A percentile compares a stretch with the other conserved stretches of the same genome.
Evolutionary conservation across 2,113 vertebrate species (phyloP).

Genomic region (Anoura caudifer): DNA sequence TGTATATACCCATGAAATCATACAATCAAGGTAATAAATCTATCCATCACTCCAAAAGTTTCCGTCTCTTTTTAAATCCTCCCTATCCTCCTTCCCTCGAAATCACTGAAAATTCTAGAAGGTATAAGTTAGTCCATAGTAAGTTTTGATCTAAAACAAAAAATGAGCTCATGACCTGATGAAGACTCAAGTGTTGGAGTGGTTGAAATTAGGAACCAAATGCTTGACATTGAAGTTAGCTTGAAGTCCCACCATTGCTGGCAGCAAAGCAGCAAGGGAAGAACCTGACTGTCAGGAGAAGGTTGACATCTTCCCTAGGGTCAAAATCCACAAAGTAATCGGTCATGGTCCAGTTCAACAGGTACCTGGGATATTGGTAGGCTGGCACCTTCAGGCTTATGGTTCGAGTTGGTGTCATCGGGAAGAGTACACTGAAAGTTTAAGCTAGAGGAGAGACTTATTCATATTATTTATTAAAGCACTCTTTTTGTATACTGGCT

Average conservation of each 20-base stretch:
- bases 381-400: not conserved
- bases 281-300: not conserved
- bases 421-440: not conserved
- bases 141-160: not conserved
- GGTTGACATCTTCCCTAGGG: not conserved
- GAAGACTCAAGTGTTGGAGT: not conserved
- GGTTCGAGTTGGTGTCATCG: not conserved
- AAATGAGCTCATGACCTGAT: not conserved
- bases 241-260: not conserved
- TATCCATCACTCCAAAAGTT: not conserved
- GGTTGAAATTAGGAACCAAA: not conserved
- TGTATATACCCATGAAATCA: not conserved
- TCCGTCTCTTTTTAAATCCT: not conserved
- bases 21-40: not conserved
- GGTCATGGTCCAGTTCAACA: not conserved
- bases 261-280: not conserved
- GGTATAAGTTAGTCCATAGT: not conserved
- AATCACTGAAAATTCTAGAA: not conserved
- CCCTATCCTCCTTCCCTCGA: not conserved
- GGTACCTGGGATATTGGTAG: not conserved
- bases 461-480: conserved; percentile 4
- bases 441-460: not conserved
- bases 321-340: not conserved
- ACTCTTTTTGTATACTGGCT: not conserved
- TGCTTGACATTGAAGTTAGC: not conserved